Conservation (phyloP, 2,113 vertebrate genomes). For the Elephantulus edwardii region DNA sequence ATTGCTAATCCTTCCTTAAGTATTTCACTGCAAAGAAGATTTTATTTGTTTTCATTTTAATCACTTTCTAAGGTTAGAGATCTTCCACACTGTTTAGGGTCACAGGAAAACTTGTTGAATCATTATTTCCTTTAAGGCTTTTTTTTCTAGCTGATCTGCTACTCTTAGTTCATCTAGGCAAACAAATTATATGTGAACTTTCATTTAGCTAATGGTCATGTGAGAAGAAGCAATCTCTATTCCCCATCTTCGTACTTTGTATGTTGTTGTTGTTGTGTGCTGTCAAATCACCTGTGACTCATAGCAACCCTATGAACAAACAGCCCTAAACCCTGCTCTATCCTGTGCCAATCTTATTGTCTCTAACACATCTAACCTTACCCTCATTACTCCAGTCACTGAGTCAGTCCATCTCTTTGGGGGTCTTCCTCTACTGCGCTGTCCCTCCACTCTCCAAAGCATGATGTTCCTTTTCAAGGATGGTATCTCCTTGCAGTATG, state of each 20-base stretch:
- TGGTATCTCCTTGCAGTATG: no score
- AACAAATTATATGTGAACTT: neutral
- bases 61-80: conserved; percentile 24
- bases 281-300: no score
- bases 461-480: no score
- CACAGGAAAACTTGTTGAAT: neutral
- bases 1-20: conserved; percentile 14
- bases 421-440: no score
- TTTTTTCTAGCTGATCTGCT: neutral
- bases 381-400: no score
- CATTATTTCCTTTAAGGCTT: neutral
- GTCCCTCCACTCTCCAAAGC: no score
- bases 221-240: neutral
- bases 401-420: no score
- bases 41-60: neutral
- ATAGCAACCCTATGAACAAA: no score
- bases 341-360: no score
- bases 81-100: neutral
- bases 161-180: conserved; percentile 1
- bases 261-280: no score
- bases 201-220: conserved; percentile 13
- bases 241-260: neutral
- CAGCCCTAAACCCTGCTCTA: no score
- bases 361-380: no score
- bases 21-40: conserved; percentile 37